These are phyloP conservation scores for Eretmochelys imbricata DNA, from an alignment of 2,113 vertebrate species.

Conservation along the genomic window DNA sequence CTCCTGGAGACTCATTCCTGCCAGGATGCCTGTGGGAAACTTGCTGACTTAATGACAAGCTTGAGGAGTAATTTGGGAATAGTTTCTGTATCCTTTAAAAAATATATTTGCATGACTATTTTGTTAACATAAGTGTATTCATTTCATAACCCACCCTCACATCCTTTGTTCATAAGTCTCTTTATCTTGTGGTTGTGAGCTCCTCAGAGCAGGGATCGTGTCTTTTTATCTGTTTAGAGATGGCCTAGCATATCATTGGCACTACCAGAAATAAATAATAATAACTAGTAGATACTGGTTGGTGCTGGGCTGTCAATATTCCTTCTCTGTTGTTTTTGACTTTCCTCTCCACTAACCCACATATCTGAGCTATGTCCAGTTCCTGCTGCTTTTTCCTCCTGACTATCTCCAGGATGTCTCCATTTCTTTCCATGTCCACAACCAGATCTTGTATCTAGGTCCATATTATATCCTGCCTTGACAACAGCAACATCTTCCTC, in stretches of 20 bases:
- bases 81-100: not conserved
- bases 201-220: not conserved
- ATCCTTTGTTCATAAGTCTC: not conserved
- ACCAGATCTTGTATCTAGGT: constrained; percentile 40
- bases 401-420: constrained; percentile 41
- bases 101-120: not conserved
- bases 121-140: not conserved
- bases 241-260: constrained; percentile 44
- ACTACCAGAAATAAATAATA: constrained; percentile 47
- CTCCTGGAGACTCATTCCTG: not conserved
- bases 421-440: constrained; percentile 48
- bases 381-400: constrained; percentile 47
- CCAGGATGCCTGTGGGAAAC: not conserved
- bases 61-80: constrained; percentile 11
- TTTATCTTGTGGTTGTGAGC: not conserved
- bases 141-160: not conserved
- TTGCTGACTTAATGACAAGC: not conserved
- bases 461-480: constrained; percentile 26
- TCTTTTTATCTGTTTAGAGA: constrained; percentile 53
- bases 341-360: constrained; percentile 32
- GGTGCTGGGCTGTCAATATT: constrained; percentile 54
- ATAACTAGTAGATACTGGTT: constrained; percentile 55
- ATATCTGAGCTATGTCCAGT: constrained; percentile 39
- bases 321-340: constrained; percentile 60
- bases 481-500: not conserved